phyloP scores from a whole-genome alignment of 2,113 vertebrate species.

The Cryptomyrus ogoouensis region DNA sequence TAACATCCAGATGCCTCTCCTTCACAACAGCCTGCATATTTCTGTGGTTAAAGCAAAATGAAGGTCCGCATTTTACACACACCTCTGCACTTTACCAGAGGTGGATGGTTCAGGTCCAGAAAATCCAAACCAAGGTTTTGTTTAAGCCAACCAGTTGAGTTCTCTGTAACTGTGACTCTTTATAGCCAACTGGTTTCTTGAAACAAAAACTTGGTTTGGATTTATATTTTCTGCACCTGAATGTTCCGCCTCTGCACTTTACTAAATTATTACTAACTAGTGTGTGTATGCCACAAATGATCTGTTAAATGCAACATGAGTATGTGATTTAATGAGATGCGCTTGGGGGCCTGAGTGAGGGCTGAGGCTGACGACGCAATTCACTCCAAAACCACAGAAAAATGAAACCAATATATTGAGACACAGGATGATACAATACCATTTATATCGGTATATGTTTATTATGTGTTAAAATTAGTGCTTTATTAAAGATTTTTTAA shows the following conservation, averaged over 20 bases:
- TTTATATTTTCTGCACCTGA: too few species aligned
- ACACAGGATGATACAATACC: too few species aligned
- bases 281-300: neutral
- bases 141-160: too few species aligned
- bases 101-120: neutral
- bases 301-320: neutral
- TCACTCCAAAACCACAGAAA: too few species aligned
- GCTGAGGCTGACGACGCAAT: too few species aligned
- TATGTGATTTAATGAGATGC: neutral
- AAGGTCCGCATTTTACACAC: neutral
- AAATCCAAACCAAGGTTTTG: neutral
- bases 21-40: neutral
- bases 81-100: neutral
- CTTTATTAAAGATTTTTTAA: too few species aligned
- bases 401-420: too few species aligned
- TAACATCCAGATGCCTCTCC: neutral
- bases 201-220: too few species aligned
- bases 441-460: too few species aligned
- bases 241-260: too few species aligned
- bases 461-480: too few species aligned
- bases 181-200: neutral
- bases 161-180: neutral
- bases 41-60: neutral
- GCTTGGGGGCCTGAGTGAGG: too few species aligned
- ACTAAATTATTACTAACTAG: neutral